Percentiles rank a stretch among this genome's conserved stretches.
These are phyloP conservation scores for Bombus balteatus DNA, from an alignment of 1,140 invertebrate species.

Conservation along the genomic window DNA sequence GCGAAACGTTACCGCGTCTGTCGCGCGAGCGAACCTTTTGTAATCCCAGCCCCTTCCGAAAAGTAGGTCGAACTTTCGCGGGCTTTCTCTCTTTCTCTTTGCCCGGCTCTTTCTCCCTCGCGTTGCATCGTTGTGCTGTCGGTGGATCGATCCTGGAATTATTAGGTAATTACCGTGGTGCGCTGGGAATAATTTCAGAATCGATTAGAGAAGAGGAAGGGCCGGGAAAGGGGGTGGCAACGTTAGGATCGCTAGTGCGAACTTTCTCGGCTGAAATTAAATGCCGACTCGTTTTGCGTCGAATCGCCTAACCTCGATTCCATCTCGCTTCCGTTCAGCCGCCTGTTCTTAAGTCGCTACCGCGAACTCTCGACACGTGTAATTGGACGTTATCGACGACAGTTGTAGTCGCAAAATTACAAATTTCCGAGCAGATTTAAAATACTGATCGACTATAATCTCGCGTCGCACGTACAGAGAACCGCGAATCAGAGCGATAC, in stretches of 20 bases:
- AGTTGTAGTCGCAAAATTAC: no score
- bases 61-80: conserved; percentile 65
- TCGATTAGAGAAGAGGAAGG: conserved; percentile 50
- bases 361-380: no score
- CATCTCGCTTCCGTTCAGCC: not conserved
- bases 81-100: not conserved
- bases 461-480: no score
- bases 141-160: conserved; percentile 62
- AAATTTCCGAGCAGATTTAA: not conserved
- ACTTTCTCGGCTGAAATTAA: conserved; percentile 45
- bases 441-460: not conserved
- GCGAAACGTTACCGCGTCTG: conserved; percentile 35
- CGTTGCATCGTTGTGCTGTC: conserved; percentile 28
- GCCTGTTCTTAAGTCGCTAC: not conserved
- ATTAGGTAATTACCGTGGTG: conserved; percentile 68
- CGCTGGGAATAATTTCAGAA: conserved; percentile 63
- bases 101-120: not conserved
- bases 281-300: conserved; percentile 39
- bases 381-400: no score
- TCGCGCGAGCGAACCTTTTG: conserved; percentile 53
- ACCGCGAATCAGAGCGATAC: no score
- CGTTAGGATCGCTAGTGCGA: conserved; percentile 20
- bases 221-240: not conserved
- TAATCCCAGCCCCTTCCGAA: conserved; percentile 28
- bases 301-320: conserved; percentile 3